A percentile compares a stretch with the other conserved stretches of the same genome.
Evolutionary conservation across 2,888 invertebrate species (phyloP).

Genomic region (Cryptocephalus moraei): DNA sequence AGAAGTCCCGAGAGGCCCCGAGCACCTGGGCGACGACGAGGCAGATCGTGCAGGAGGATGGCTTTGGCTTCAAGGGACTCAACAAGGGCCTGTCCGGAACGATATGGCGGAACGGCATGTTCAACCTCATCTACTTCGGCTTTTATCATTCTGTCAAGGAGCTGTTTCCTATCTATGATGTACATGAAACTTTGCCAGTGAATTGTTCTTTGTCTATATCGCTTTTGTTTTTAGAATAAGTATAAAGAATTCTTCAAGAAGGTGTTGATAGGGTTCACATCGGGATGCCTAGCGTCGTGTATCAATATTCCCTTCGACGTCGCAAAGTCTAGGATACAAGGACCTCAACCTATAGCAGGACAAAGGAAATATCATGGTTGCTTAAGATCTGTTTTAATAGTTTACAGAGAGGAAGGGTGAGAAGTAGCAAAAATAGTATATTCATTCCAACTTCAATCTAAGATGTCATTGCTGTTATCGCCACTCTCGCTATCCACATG

Average conservation of each 20-base stretch:
- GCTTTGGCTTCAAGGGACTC: constrained; percentile 69
- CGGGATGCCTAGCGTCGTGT: constrained; percentile 78
- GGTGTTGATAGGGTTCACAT: constrained; percentile 74
- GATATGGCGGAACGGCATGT: constrained; percentile 78
- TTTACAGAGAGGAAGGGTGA: constrained; percentile 85
- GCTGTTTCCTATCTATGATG: constrained; percentile 54
- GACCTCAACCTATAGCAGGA: constrained; percentile 68
- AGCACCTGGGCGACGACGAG: constrained; percentile 62
- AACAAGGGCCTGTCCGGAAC: constrained; percentile 86
- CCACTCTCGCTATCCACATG: too few relatives aligned
- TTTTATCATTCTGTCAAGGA: constrained; percentile 89
- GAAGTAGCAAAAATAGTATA: too few relatives aligned
- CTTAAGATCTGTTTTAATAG: constrained; percentile 56
- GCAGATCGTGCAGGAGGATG: constrained; percentile 64
- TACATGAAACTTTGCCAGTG: constrained; percentile 25
- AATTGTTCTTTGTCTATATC: too few relatives aligned
- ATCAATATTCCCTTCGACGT: constrained; percentile 94
- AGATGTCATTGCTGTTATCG: too few relatives aligned
- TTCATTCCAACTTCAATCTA: too few relatives aligned
- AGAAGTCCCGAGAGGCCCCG: constrained; percentile 51
- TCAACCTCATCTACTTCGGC: constrained; percentile 92
- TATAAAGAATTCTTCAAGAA: constrained; percentile 62
- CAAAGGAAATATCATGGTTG: constrained; percentile 71
- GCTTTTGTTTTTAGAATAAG: constrained; percentile 46
- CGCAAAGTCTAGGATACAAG: constrained; percentile 91